A percentile compares a stretch with the other conserved stretches of the same genome.
These are phyloP conservation scores for Oenanthe melanoleuca DNA, from an alignment of 2,113 vertebrate genomes.

Conservation along the genomic window DNA sequence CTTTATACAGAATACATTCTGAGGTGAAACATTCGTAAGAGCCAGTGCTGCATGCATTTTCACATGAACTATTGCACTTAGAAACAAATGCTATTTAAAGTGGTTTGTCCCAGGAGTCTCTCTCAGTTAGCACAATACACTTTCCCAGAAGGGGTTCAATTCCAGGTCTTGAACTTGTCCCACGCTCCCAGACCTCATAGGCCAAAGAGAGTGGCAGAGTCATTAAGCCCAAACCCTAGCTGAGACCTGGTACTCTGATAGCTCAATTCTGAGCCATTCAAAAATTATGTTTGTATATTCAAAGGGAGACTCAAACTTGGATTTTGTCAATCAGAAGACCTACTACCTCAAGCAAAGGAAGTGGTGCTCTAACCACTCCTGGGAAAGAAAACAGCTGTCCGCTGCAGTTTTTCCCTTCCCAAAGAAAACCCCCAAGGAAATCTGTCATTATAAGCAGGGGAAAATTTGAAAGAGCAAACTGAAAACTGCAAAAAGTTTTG, in stretches of 20 bases:
- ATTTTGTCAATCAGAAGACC: not conserved
- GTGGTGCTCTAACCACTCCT: not conserved
- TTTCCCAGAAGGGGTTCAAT: slow-evolving; percentile 63
- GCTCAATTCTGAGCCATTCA: not conserved
- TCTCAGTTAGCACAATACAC: slow-evolving; percentile 40
- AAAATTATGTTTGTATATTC: not conserved
- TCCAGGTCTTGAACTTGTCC: slow-evolving; percentile 59
- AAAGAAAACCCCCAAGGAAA: not conserved
- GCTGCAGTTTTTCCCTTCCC: not conserved
- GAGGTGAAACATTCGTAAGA: slow-evolving; percentile 36
- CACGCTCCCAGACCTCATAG: slow-evolving; percentile 51
- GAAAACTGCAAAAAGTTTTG: not conserved
- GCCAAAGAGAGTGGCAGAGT: slow-evolving; percentile 24
- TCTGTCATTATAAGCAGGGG: not conserved
- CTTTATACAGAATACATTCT: not conserved
- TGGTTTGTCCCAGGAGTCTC: slow-evolving; percentile 59
- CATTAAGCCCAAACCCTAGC: not conserved
- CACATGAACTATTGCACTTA: slow-evolving; percentile 66
- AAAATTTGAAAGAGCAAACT: not conserved
- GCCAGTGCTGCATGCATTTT: slow-evolving; percentile 26
- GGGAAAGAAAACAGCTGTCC: slow-evolving; percentile 3
- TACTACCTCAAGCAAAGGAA: not conserved
- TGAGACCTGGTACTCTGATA: not conserved
- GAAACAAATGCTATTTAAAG: slow-evolving; percentile 67
- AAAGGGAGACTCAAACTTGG: not conserved